phyloP scores from a whole-genome alignment of 2,113 vertebrate species.

The Oreochromis niloticus region DNA sequence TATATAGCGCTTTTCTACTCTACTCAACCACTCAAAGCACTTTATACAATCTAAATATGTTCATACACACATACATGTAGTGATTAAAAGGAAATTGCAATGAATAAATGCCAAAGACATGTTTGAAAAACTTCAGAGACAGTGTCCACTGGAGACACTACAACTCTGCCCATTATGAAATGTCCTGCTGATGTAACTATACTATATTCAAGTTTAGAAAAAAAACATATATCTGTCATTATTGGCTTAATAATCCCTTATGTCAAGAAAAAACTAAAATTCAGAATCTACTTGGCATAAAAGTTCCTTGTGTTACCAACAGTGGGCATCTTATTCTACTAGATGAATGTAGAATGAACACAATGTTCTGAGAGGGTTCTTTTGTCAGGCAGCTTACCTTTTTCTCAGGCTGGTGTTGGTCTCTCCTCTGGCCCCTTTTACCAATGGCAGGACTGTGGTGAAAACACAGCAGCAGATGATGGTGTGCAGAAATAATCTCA shows the following conservation, averaged over 20 bases:
- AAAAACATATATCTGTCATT: neutral
- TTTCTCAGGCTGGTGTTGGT: conserved; percentile 72
- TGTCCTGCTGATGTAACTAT: neutral
- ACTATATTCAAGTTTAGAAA: neutral
- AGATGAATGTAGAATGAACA: neutral
- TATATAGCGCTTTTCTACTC: neutral
- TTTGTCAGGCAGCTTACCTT: conserved; percentile 73
- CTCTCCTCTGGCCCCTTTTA: conserved; percentile 71
- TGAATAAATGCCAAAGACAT: neutral
- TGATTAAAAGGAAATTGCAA: neutral
- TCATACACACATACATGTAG: neutral
- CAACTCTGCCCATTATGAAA: neutral
- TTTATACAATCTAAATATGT: neutral
- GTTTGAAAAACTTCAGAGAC: neutral
- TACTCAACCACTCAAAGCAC: neutral
- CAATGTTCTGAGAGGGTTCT: neutral
- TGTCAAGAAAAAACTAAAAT: neutral
- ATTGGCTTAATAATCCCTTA: neutral
- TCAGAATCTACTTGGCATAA: neutral
- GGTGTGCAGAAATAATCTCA: conserved; percentile 76
- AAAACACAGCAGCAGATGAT: conserved; percentile 78
- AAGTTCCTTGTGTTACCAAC: neutral
- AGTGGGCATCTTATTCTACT: neutral
- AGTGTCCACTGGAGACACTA: neutral
- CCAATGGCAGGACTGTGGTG: conserved; percentile 69